Evolutionary conservation across 2,797 vertebrate species (phyloP).

Genomic region (Protonibea diacanthus): DNA sequence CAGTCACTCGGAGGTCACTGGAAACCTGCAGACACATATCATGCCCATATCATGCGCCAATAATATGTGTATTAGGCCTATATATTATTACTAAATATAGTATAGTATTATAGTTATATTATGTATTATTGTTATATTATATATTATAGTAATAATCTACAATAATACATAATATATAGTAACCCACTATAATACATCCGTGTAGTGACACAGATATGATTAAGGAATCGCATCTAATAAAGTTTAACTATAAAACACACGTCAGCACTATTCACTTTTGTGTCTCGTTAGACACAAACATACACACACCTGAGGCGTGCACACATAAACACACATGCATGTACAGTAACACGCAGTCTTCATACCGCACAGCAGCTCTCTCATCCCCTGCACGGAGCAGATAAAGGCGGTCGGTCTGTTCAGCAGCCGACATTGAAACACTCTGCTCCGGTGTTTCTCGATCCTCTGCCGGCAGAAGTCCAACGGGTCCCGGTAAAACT

Average conservation of each 20-base stretch:
- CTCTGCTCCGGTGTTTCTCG: slow-evolving; percentile 71
- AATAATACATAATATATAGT: neutral
- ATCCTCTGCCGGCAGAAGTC: slow-evolving; percentile 72
- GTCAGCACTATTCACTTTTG: neutral
- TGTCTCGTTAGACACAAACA: neutral
- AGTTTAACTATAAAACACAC: neutral
- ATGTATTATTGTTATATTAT: too few species aligned
- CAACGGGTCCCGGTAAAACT: slow-evolving; percentile 81
- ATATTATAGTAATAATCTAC: too few species aligned
- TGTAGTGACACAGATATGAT: neutral
- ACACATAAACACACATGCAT: neutral
- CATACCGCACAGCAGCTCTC: slow-evolving; percentile 71
- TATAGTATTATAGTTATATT: too few species aligned
- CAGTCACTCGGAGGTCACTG: neutral
- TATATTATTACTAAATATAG: too few species aligned
- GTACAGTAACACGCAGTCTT: neutral
- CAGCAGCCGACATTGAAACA: slow-evolving; percentile 74
- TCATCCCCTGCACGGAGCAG: slow-evolving; percentile 72
- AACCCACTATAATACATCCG: neutral
- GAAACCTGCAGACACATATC: neutral
- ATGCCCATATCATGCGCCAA: too few species aligned
- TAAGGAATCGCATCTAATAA: neutral
- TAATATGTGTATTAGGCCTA: too few species aligned
- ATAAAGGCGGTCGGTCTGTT: slow-evolving; percentile 78
- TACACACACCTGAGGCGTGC: neutral